Percentiles rank a stretch among this genome's conserved stretches.
phyloP scores from a whole-genome alignment of 2,797 vertebrate species.

The Poeciliopsis presidionis region DNA sequence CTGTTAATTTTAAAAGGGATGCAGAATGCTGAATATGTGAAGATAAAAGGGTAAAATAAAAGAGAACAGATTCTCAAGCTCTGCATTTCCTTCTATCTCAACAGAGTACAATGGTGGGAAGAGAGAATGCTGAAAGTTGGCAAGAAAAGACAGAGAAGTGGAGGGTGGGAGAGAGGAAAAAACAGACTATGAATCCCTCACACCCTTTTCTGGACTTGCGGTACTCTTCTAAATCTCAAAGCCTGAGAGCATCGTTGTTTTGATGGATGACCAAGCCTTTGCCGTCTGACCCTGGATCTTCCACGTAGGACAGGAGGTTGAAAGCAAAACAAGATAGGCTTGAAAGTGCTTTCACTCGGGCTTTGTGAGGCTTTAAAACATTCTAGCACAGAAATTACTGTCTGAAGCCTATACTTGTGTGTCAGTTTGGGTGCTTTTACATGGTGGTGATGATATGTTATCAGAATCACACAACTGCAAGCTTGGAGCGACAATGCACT shows the following conservation, averaged over 20 bases:
- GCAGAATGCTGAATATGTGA: constrained; percentile 42
- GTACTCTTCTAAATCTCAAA: constrained; percentile 32
- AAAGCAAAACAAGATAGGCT: constrained; percentile 61
- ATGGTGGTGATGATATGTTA: constrained; percentile 27
- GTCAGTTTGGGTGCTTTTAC: constrained; percentile 14
- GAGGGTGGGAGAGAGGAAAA: constrained; percentile 30
- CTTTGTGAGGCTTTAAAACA: constrained; percentile 41
- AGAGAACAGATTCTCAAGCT: constrained; percentile 48
- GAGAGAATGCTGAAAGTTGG: constrained; percentile 40
- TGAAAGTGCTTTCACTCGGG: constrained; percentile 36
- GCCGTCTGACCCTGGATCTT: constrained; percentile 58
- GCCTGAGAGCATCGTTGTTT: constrained; percentile 58
- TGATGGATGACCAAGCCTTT: constrained; percentile 73
- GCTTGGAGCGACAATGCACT: constrained; percentile 11
- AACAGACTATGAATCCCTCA: constrained; percentile 50
- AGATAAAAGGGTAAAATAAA: constrained; percentile 53
- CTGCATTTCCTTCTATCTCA: constrained; percentile 54
- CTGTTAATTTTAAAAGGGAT: constrained; percentile 67
- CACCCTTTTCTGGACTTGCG: constrained; percentile 20
- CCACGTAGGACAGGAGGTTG: constrained; percentile 54
- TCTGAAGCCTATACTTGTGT: constrained; percentile 23
- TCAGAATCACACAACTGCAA: constrained; percentile 13
- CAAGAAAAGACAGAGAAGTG: constrained; percentile 45
- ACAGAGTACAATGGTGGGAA: constrained; percentile 55
- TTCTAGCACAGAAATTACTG: constrained; percentile 22